Evolutionary conservation across 2,888 invertebrate genomes (phyloP).

Genomic region (Liodrosophila aerea): DNA sequence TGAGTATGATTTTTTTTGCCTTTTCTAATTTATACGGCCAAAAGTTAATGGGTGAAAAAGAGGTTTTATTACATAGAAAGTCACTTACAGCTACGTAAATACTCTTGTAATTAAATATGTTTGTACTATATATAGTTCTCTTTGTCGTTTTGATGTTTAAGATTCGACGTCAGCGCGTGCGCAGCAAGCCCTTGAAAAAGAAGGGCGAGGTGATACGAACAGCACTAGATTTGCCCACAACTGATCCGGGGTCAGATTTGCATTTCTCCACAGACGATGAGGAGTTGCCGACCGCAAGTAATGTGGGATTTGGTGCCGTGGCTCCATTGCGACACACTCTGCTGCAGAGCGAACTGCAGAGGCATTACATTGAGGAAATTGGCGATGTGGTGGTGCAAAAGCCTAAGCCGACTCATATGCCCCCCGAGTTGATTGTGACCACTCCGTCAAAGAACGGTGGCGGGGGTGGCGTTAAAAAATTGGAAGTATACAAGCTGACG

Average conservation of each 20-base stretch:
- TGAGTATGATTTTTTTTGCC: too few relatives aligned
- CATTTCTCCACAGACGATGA: constrained; percentile 86
- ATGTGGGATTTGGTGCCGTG: constrained; percentile 53
- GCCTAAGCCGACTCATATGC: constrained; percentile 77
- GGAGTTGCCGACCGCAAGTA: constrained; percentile 49
- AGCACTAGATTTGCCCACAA: constrained; percentile 84
- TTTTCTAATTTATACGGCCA: too few relatives aligned
- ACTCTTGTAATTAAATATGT: too few relatives aligned
- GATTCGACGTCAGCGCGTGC: constrained; percentile 57
- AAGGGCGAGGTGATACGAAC: constrained; percentile 76
- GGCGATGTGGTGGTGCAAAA: constrained; percentile 68
- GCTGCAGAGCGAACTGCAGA: constrained; percentile 80
- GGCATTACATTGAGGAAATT: constrained; percentile 78
- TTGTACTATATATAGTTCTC: too few relatives aligned
- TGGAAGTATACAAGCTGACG: constrained; percentile 60
- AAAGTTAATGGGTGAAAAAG: too few relatives aligned
- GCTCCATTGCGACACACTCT: constrained; percentile 75
- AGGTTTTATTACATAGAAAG: too few relatives aligned
- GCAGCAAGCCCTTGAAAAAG: constrained; percentile 58
- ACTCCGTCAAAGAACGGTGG: constrained; percentile 75
- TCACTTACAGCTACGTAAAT: too few relatives aligned
- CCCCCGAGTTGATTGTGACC: constrained; percentile 83
- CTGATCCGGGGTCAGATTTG: constrained; percentile 87
- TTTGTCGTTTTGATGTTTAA: constrained; percentile 15
- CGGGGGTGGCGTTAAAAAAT: constrained; percentile 36